These are phyloP conservation scores for Stramonita haemastoma DNA, from an alignment of 2,888 invertebrate genomes.

Conservation along the genomic window DNA sequence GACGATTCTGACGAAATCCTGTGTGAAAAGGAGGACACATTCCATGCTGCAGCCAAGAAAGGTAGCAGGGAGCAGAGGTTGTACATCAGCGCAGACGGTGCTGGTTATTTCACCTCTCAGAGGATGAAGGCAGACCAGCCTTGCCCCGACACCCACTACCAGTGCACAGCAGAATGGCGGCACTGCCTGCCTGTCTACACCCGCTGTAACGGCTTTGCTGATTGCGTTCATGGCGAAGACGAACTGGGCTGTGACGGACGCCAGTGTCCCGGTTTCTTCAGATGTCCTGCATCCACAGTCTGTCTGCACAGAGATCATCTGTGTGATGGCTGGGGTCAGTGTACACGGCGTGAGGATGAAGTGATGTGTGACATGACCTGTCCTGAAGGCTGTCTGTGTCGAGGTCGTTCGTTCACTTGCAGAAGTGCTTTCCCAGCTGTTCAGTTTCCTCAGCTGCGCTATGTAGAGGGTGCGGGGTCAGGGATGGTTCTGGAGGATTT, in stretches of 20 bases:
- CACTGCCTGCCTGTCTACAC: slow-evolving; percentile 13
- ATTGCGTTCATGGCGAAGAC: not conserved
- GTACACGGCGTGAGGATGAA: slow-evolving; percentile 12
- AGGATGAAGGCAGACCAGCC: not conserved
- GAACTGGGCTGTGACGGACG: not conserved
- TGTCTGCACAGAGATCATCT: not conserved
- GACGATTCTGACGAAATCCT: slow-evolving; percentile 1
- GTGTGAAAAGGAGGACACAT: too few relatives aligned
- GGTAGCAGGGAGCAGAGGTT: not conserved
- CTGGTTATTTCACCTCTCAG: not conserved
- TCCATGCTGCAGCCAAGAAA: not conserved
- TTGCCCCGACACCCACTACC: not conserved
- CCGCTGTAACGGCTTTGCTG: not conserved
- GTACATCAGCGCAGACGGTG: not conserved
- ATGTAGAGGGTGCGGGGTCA: not conserved
- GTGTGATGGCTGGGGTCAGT: slow-evolving; percentile 24
- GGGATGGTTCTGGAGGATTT: not conserved
- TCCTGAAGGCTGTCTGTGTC: slow-evolving; percentile 12
- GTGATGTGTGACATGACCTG: slow-evolving; percentile 13
- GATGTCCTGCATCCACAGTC: not conserved
- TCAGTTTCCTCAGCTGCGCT: not conserved
- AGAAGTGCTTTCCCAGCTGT: not conserved
- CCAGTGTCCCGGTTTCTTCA: not conserved
- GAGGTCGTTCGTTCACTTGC: not conserved
- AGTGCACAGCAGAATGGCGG: not conserved